These are phyloP conservation scores for Turdus rufiventris DNA, from an alignment of 2,113 vertebrate species.

Conservation along the genomic window DNA sequence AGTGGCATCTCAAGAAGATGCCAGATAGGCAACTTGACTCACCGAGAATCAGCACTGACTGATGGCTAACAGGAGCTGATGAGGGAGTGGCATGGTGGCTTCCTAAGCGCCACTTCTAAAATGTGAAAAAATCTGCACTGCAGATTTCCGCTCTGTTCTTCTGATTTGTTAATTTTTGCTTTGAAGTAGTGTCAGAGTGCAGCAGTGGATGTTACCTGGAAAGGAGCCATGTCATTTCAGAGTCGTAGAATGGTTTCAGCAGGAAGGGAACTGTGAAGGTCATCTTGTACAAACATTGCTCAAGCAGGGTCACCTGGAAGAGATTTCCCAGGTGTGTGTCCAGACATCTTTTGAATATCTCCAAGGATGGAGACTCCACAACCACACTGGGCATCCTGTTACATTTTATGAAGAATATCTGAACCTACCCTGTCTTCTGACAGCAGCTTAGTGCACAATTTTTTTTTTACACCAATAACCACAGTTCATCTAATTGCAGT, in stretches of 20 bases:
- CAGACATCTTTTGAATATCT: neutral
- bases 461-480: neutral
- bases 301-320: neutral
- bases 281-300: neutral
- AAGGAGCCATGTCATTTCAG: neutral
- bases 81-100: neutral
- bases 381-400: neutral
- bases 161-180: neutral
- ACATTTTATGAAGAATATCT: neutral
- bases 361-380: neutral
- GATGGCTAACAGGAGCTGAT: neutral
- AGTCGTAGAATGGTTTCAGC: neutral
- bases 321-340: neutral
- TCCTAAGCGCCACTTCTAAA: neutral
- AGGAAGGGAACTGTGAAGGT: neutral
- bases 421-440: neutral
- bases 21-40: neutral
- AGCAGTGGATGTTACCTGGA: neutral
- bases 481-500: neutral
- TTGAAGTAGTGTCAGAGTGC: neutral
- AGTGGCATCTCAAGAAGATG: neutral
- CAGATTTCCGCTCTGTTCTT: neutral
- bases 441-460: neutral
- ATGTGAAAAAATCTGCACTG: neutral
- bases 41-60: neutral